Evolutionary conservation across 1,140 invertebrate species (phyloP), one percentile per base, ranked within the genome.

Genomic region (Bombus confusus): DNA sequence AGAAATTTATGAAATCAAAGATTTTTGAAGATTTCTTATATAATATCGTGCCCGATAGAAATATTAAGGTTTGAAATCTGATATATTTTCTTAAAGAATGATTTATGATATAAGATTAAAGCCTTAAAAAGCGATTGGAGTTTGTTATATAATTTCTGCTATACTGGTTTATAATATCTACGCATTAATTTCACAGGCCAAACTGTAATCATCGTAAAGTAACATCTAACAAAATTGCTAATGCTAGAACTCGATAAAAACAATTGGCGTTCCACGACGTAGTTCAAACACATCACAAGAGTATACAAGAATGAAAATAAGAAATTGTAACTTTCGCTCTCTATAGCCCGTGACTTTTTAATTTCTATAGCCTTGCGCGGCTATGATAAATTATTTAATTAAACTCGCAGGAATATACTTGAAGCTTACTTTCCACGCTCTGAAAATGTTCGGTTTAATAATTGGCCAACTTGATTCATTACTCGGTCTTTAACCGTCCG

Each of bases 311-410:
- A 25, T 69, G 37, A 69, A 69, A 39, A 69, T 69, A 69, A 69
- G 15, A 69, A 39, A 25, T 25, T 28, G 2, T 34, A 68, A 68
- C 66, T 34, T 68, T 68, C 22, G 18, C 34, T 22, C 15, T 37
- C 15, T 22, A 34, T 34, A 8, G 34, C 18, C 31, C 31, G 59
- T 4, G 59, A n/a, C 3, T 13, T 62, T 62, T 62, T 62, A 62
- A 62, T 31, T 69, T 34, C 31, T 10, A 25, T 25, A 25, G 66
- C 28, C 10, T 28, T 37, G 28, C 34, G 25, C 18, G 47, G 25
- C 41, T 22, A 62, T 77, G 57, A 77, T 77, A 77, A 77, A 77
- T 62, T 39, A 77, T 62, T 77, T 77, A 77, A 77, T 77, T 77
- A 77, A 25, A 25, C 34, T 28, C 15, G 13, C 6, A 28, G 28